Evolutionary conservation across 1,140 invertebrate genomes (phyloP), one percentile per base, ranked within the genome.

Genomic region (Reticulitermes speratus): DNA sequence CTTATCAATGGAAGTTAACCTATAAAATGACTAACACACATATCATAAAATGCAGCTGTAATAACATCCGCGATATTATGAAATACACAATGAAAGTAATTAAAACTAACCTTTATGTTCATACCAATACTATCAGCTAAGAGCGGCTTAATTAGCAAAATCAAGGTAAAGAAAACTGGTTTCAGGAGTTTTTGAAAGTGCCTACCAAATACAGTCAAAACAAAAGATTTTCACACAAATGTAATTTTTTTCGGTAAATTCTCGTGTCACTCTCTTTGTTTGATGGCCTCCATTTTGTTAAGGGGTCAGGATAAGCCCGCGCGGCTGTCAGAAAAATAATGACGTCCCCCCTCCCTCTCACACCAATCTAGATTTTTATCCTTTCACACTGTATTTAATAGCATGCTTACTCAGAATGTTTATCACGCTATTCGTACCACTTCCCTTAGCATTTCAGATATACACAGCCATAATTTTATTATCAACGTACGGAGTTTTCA

Each of bases 281-380:
- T 94, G 93, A 93, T 92, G 93, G 92, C 94, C 93, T 93, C 94
- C 94, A 94, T 94, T 94, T 94, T 94, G 93, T 94, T 93, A 93
- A 93, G 91, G 91, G 91, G 90, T 89, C 89, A 88, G 90, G 89
- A 84, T 69, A 88, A 91, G 90, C 89, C 89, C 89, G 90, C 90
- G 90, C 89, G 89, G 90, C 91, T 91, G 90, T 91, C 91, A 91
- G 90, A 91, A 92, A 91, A 92, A 91, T 91, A 91, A 91, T 91
- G 89, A 91, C 90, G 89, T 89, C 88, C 88, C 87, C 88, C 87
- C 88, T 89, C 88, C 88, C 88, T 88, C 88, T 87, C 88, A 86
- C 87, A 81, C 86, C 88, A 89, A 88, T 89, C 88, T 88, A 88
- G 86, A 87, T 88, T 88, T 89, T 89, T 90, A 89, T 87, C 86